Percentiles rank a stretch among this genome's conserved stretches.
Conservation (phyloP, 1,140 invertebrate species). For the Zaprionus ghesquierei region DNA sequence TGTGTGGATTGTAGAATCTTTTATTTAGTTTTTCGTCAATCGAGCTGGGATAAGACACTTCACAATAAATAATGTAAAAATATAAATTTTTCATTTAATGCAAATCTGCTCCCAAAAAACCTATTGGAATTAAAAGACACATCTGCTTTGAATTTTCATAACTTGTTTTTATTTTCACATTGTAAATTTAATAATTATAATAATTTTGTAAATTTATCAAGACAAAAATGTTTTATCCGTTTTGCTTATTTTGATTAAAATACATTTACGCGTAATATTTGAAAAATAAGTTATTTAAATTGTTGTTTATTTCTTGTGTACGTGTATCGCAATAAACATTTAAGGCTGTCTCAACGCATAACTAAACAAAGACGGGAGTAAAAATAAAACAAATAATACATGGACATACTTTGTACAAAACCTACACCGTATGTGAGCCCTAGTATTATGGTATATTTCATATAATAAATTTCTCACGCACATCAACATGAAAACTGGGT, state of each 20-base stretch:
- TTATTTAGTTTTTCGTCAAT: no score
- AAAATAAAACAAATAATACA: conserved; percentile 71
- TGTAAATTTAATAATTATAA: conserved; percentile 81
- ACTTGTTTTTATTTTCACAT: conserved; percentile 75
- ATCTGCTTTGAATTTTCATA: conserved; percentile 60
- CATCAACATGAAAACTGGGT: conserved; percentile 63
- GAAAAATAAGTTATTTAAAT: conserved; percentile 78
- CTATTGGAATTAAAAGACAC: not conserved
- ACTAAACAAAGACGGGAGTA: conserved; percentile 53
- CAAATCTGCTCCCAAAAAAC: not conserved
- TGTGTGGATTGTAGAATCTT: no score
- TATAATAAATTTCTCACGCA: conserved; percentile 27
- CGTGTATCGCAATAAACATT: conserved; percentile 61
- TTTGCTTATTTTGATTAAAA: conserved; percentile 80
- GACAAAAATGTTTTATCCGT: conserved; percentile 76
- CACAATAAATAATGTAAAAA: no score
- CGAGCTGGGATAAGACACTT: no score
- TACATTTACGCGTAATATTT: conserved; percentile 81
- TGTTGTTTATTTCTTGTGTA: conserved; percentile 29
- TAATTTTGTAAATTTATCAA: conserved; percentile 82
- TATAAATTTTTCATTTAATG: not conserved
- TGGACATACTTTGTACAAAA: conserved; percentile 26
- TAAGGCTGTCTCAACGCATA: conserved; percentile 61
- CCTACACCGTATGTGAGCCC: conserved; percentile 4
- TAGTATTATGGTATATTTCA: conserved; percentile 26